phyloP scores from a whole-genome alignment of 2,888 invertebrate species.

The Orthosia gothica region DNA sequence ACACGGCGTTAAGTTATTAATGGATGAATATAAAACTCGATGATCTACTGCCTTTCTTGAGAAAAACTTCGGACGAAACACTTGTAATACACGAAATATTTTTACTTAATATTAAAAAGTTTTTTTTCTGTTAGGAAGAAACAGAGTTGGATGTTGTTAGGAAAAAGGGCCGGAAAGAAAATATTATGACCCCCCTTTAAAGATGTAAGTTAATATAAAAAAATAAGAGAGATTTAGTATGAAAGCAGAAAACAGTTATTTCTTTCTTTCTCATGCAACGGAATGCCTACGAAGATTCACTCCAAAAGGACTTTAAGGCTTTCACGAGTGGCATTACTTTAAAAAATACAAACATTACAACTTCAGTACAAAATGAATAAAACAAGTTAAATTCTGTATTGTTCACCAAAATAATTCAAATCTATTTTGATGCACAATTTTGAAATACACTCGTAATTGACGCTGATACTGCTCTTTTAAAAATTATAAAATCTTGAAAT shows the following conservation, averaged over 20 bases:
- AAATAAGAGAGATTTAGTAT: too few species aligned
- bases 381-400: too few species aligned
- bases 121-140: neutral
- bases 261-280: too few species aligned
- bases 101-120: constrained; percentile 16
- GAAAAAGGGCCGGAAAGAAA: neutral
- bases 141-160: neutral
- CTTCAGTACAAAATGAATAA: too few species aligned
- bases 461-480: neutral
- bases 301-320: neutral
- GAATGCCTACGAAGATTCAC: too few species aligned
- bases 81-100: constrained; percentile 49
- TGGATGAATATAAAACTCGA: constrained; percentile 80
- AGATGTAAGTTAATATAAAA: neutral
- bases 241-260: too few species aligned
- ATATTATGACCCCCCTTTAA: too few species aligned
- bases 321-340: neutral
- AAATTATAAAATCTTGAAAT: neutral
- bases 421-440: too few species aligned
- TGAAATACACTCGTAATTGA: neutral
- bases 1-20: constrained; percentile 78
- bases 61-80: constrained; percentile 51
- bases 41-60: constrained; percentile 71
- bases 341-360: too few species aligned
- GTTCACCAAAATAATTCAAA: too few species aligned